Base-by-base conservation (phyloP, 2,888 invertebrate genomes). In the Furcula furcula region DNA sequence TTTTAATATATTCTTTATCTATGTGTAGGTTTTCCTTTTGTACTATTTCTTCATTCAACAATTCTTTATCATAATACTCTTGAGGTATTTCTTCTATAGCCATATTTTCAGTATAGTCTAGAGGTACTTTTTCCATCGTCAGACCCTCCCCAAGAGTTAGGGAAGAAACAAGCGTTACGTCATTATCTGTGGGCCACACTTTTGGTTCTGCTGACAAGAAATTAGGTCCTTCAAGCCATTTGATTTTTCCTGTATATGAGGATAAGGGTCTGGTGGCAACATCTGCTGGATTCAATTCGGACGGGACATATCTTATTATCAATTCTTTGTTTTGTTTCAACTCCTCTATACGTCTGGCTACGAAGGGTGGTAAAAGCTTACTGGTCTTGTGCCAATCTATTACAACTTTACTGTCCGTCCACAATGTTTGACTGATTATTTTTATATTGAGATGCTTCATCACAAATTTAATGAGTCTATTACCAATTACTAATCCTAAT, bases 191-290 rank as follows among this genome's bases (percentile, higher is more conserved):
- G 6, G 18, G 3, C 2, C 18, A 19, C 5, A n/a, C n/a, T n/a
- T n/a, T n/a, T n/a, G n/a, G n/a, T n/a, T n/a, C n/a, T n/a, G n/a
- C n/a, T n/a, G n/a, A n/a, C n/a, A n/a, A n/a, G n/a, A n/a, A n/a
- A n/a, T n/a, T n/a, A n/a, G 34, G 34, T 22, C 34, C 34, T n/a
- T 29, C 18, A 11, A 34, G 14, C 34, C 34, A 34, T 4, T 2
- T 13, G 1, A 11, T 12, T 9, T 10, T 21, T 9, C 9, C 9
- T 10, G n/a, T 2, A 5, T 19, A 2, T 7, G 7, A 19, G 2
- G 2, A 7, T 7, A 11, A 11, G 11, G 21, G 21, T 21, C 21
- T 6, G 1, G 23, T 23, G 5, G 11, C 23, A 1, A 23, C 7
- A 11, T 23, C 23, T 1, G 23, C 10, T 2, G 23, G 23, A 23